Base-by-base conservation (phyloP, 2,797 vertebrate genomes). In the Chelon auratus region DNA sequence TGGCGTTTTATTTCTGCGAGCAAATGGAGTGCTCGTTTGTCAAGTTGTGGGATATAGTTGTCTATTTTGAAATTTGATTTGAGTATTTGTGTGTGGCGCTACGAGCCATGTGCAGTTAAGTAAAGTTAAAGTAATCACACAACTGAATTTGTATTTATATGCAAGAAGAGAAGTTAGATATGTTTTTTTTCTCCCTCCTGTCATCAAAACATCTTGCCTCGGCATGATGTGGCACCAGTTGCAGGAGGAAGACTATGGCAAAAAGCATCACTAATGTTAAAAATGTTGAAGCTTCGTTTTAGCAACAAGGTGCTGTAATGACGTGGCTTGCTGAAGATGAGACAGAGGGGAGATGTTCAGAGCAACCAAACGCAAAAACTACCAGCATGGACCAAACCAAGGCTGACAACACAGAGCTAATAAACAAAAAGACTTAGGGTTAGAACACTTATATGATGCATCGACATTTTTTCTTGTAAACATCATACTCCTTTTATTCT, bases 341-440 rank as follows among this genome's bases (percentile, higher is more conserved):
- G 11, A 30, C 51, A 1, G 14, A 62, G 12, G n/a, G 33, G 43
- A 12, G 43, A 30, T 15, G 43, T 51, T 22, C 22, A 48, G 9
- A 52, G 33, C 9, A 72, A 63, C 10, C 1, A 4, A 40, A 47
- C 14, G 54, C 30, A 9, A 60, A 48, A 20, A 7, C 9, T 63
- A 36, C 2, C 12, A 42, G n/a, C 39, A 57, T 48, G 14, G 30
- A 60, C 5, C 24, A 47, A 4, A 54, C 22, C 30, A 54, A 45
- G 8, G 9, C 0, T 1, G 37, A 70, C 26, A 47, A 9, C 22
- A 63, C 18, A 71, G 26, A 56, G 13, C 11, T 24, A 36, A 72
- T 45, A n/a, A 26, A 55, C 53, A 24, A 60, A 40, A 42, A 93
- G 90, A 93, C 89, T 86, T 89, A 26, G 24, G 24, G 24, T 26